Evolutionary conservation across 53 echinoderm and acorn worm species (phyloP).

Genomic region (Glandiceps talaboti): DNA sequence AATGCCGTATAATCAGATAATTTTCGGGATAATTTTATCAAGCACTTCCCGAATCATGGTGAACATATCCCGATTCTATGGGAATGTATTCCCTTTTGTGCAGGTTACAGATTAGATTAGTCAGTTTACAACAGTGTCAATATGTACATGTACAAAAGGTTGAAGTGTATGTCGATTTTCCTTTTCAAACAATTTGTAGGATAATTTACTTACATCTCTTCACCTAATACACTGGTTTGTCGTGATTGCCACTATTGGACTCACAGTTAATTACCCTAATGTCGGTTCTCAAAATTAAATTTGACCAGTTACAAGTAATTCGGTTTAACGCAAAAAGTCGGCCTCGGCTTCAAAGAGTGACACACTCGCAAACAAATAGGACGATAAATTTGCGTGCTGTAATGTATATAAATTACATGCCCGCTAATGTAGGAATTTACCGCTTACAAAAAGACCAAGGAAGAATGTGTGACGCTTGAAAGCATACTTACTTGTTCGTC

Average conservation of each 20-base stretch:
- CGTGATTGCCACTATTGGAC: neutral
- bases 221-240: neutral
- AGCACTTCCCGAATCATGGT: neutral
- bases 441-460: too few relatives aligned
- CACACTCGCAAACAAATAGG: too few relatives aligned
- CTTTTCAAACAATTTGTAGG: neutral
- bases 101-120: neutral
- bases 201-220: neutral
- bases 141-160: neutral
- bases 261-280: neutral
- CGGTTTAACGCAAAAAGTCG: too few relatives aligned
- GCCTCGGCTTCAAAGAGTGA: too few relatives aligned
- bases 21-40: neutral
- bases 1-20: neutral
- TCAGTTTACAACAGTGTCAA: neutral
- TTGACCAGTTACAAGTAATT: neutral
- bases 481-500: too few relatives aligned
- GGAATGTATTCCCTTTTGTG: neutral
- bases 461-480: too few relatives aligned
- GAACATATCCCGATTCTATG: neutral
- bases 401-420: too few relatives aligned
- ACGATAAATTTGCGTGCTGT: too few relatives aligned
- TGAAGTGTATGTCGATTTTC: neutral
- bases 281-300: neutral
- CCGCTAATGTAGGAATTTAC: too few relatives aligned